Evolutionary conservation across 2,888 invertebrate species (phyloP), one percentile per base, ranked within the genome.

Genomic region (Augiades crinisus): DNA sequence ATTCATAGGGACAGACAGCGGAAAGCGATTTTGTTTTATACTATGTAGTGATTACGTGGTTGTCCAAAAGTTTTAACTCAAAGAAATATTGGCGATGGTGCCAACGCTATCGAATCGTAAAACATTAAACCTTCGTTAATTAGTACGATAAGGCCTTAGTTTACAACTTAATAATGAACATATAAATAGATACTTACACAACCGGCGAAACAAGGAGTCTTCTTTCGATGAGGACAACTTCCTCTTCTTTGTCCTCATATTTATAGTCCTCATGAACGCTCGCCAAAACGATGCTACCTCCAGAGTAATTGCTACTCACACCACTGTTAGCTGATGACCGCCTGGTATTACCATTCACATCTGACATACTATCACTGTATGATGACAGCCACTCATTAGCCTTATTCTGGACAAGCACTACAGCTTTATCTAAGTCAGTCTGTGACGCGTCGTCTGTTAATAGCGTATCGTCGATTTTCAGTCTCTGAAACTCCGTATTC

Each of bases 251-350:
- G 68, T 96, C 95, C 17, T 93, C 92, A 67, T 95, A 95, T 44
- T 92, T 93, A 65, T 95, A 95, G 56, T 95, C 93, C 65, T 95
- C 95, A 1, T 93, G 91, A 40, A 95, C 89, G 60, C 88, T 92
- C 0, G 92, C 88, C 47, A 92, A 78, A 34, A 92, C 85, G 3
- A 89, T 84, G 54, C 76, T 81, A 0, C 88, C 84, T 0, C 78
- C 75, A 0, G 84, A 84, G 36, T 75, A 80, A 53, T 75, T 79
- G 50, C 86, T 86, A 55, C 87, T 87, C 1, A 89, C 86, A 33
- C 88, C 88, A 50, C 88, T 88, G 40, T 87, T 88, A 0, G 82
- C 84, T 0, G 88, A 88, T 43, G 88, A 87, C 36, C 88, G 71
- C 52, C 87, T 77, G 7, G 87, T 87, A 62, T 88, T 84, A 2